Evolutionary conservation across 2,888 invertebrate species (phyloP), one percentile per base, ranked within the genome.

Genomic region (Teleiodes luculella): DNA sequence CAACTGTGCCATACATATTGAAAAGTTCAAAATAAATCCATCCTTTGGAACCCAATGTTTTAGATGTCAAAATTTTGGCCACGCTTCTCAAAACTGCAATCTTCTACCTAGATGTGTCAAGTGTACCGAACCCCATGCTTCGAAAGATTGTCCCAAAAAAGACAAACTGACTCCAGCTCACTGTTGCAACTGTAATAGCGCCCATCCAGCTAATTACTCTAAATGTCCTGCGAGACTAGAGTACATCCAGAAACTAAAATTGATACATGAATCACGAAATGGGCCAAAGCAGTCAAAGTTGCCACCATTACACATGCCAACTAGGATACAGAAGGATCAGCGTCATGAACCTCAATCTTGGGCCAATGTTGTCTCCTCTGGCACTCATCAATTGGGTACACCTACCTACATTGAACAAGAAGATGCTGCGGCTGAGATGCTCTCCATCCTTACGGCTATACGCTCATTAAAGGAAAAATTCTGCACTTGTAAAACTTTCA

Each of bases 21-120:
- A 51, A 20, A 57, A 56, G 45, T 61, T 30, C 24, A 57, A 54
- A 13, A 54, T 57, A 1, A 53, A 18, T 1, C 47, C 43, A 8
- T 16, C n/a, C 18, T 7, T 16, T 8, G 57, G 57, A 1, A 59
- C 58, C 3, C 61, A 63, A 45, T 63, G 60, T 30, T 63, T 35
- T 20, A 43, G 63, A 18, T 63, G 63, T 35, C 60, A 61, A 50
- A 13, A 47, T 1, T 61, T 59, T 51, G 59, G 59, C 1, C 59
- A 60, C 33, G 45, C 60, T 3, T 55, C 61, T 5, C 43, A 31
- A 39, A 59, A 61, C 18, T 63, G 60, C 28, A 62, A 60, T 20
- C 16, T 54, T 14, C 43, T 49, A 13, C 20, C 55, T 14, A 41
- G 59, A 11, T 62, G 59, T 36, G 57, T 58, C 1, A 61, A 61